phyloP scores from a whole-genome alignment of 1,140 invertebrate species.

The Drosophila guanche region DNA sequence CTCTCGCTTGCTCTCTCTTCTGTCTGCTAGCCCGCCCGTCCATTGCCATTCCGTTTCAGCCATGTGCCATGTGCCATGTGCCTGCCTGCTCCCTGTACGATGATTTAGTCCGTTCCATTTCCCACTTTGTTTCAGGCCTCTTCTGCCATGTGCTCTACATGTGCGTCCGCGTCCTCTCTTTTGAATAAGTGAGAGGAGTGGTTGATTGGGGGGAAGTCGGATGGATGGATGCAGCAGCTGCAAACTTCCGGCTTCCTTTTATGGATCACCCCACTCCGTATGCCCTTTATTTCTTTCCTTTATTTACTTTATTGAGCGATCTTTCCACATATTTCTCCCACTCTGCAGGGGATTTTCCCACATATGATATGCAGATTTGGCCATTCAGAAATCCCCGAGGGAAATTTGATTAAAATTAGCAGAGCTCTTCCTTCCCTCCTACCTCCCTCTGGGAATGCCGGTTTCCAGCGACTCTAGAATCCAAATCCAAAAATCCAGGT shows the following conservation, averaged over 20 bases:
- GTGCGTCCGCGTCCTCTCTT: constrained; percentile 42
- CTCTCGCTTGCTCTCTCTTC: constrained; percentile 1
- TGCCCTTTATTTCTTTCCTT: constrained; percentile 31
- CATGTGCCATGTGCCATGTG: constrained; percentile 13
- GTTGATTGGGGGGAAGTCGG: background rate
- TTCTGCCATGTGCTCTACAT: constrained; percentile 70
- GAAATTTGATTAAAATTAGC: constrained; percentile 74
- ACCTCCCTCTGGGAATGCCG: constrained; percentile 22
- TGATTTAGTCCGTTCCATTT: constrained; percentile 31
- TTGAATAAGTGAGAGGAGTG: no score
- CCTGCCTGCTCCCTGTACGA: no score
- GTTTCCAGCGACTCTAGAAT: constrained; percentile 29
- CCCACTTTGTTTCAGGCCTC: constrained; percentile 19
- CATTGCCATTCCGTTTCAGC: constrained; percentile 16
- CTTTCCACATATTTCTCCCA: constrained; percentile 20
- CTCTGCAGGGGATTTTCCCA: constrained; percentile 26
- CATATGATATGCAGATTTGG: constrained; percentile 47
- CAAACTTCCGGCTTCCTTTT: constrained; percentile 68
- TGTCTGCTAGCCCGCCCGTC: background rate
- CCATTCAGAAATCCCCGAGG: constrained; percentile 30
- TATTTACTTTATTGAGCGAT: constrained; percentile 24
- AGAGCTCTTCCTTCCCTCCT: background rate
- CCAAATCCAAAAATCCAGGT: constrained; percentile 64
- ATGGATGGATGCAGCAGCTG: constrained; percentile 29
- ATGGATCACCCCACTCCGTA: constrained; percentile 1